Evolutionary conservation across 2,888 invertebrate species (phyloP), one percentile per base, ranked within the genome.

Genomic region (Phorcus lineatus): DNA sequence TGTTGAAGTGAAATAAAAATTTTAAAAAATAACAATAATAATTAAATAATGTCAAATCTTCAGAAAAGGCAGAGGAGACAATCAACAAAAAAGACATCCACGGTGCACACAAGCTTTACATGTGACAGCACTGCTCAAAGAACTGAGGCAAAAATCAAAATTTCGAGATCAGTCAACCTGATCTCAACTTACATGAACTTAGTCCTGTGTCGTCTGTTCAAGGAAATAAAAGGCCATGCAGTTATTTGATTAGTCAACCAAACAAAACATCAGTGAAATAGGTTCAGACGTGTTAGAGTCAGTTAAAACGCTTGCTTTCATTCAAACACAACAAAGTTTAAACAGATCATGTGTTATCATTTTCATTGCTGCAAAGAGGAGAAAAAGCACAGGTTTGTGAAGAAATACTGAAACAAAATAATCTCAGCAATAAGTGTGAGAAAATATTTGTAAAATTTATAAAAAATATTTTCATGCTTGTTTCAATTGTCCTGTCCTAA

Each of bases 131-230:
- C 13, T 24, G 47, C 24, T n/a, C 16, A 13, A 52, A 53, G 36
- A 19, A 40, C 54, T 54, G 53, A 70, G 70, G 31, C 53, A 36
- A 54, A 70, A 47, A 47, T 47, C 13, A 47, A 47, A 47, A 47
- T 47, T 19, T 1, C 19, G 31, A 40, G 36, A 47, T 70, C 22
- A 52, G 54, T 53, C 16, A 40, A 55, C 19, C 40, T 31, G 53
- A 52, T 54, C 40, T 81, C 54, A 80, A 90, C 90, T 90, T 89
- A 90, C 90, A 88, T 89, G 90, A 90, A 86, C 90, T 90, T 82
- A 91, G 84, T 89, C 91, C 91, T 79, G 87, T 88, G 84, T 90
- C 89, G 84, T 91, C 91, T 91, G 90, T 87, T 86, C 86, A 86
- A 86, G 87, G 84, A 83, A 86, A 80, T 79, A 80, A 74, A 77